These are phyloP conservation scores for Drosophila nr. medialis DNA, from an alignment of 2,888 invertebrate genomes.

Conservation along the genomic window DNA sequence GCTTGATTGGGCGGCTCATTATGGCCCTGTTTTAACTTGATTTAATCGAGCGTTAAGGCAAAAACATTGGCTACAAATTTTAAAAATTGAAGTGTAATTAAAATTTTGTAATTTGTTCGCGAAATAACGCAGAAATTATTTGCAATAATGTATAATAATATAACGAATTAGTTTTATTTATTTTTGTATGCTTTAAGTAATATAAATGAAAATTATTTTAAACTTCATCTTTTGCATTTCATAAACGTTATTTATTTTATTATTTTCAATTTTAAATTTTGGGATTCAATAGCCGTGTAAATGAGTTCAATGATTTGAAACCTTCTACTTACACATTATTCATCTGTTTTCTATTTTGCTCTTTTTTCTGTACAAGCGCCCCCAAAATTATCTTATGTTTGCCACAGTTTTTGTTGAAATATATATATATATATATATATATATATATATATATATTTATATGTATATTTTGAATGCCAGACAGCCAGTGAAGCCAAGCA, in stretches of 20 bases:
- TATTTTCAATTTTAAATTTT: conserved; percentile 8
- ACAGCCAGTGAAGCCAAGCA: conserved; percentile 26
- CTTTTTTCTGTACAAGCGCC: conserved; percentile 3
- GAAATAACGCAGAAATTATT: background rate
- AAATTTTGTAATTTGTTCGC: background rate
- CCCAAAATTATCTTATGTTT: conserved; percentile 16
- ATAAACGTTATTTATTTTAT: background rate
- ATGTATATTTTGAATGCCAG: conserved; percentile 21
- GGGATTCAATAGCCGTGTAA: conserved; percentile 36
- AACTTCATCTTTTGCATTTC: background rate
- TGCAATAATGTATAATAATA: background rate
- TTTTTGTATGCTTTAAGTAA: background rate
- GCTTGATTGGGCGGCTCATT: conserved; percentile 40
- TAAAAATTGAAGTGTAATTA: conserved; percentile 6
- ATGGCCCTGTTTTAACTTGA: conserved; percentile 17
- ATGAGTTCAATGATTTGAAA: conserved; percentile 60
- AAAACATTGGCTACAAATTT: conserved; percentile 25
- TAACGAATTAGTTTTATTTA: too few relatives aligned
- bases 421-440: background rate
- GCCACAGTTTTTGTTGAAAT: conserved; percentile 49
- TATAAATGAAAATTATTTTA: background rate
- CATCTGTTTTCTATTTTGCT: conserved; percentile 10
- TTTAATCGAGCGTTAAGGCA: conserved; percentile 27
- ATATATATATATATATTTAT: conserved; percentile 1
- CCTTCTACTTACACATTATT: conserved; percentile 58